Evolutionary conservation across 2,797 vertebrate genomes (phyloP).

Genomic region (Hafferia zeledoni): DNA sequence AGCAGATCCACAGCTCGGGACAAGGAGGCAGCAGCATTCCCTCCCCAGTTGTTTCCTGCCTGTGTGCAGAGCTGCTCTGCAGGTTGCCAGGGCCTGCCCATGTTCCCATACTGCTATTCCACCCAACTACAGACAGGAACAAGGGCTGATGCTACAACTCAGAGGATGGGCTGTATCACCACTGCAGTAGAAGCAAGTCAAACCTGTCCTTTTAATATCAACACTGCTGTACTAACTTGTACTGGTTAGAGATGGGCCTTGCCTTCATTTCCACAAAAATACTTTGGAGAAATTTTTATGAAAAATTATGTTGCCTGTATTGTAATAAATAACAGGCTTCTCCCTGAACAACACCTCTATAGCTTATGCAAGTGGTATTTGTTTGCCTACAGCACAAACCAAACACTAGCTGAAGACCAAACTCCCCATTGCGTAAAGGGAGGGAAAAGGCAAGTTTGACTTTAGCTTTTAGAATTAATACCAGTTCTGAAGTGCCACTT

Average conservation of each 20-base stretch:
- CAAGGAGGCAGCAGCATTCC: not conserved
- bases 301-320: not conserved
- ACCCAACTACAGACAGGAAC: not conserved
- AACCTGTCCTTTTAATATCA: not conserved
- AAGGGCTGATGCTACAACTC: not conserved
- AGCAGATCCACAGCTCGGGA: not conserved
- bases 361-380: not conserved
- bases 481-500: not conserved
- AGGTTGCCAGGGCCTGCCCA: not conserved
- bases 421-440: not conserved
- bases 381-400: not conserved
- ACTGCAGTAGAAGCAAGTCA: not conserved
- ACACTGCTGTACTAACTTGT: not conserved
- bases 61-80: not conserved
- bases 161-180: not conserved
- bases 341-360: not conserved
- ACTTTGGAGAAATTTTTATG: not conserved
- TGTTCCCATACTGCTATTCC: not conserved
- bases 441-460: not conserved
- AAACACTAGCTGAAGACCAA: not conserved
- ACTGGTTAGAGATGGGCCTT: not conserved
- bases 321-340: not conserved
- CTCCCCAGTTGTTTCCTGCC: not conserved
- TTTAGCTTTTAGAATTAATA: not conserved
- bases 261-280: not conserved